These are phyloP conservation scores for Lasioglossum villosulum DNA, from an alignment of 2,888 invertebrate genomes.

Conservation along the genomic window DNA sequence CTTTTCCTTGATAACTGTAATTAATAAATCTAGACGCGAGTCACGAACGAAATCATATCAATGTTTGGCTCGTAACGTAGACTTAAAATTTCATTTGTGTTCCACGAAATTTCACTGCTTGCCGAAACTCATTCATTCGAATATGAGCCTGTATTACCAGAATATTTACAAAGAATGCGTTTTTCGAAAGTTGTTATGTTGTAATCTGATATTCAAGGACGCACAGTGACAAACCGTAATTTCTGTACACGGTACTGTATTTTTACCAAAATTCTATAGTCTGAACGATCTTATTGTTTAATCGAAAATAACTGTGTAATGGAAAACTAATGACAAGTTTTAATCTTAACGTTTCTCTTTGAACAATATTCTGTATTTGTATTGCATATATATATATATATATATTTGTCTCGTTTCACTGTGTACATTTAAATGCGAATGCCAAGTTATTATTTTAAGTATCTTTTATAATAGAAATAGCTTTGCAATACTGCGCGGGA, in stretches of 20 bases:
- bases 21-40: slow-evolving; percentile 41
- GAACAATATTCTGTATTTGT: neutral
- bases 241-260: slow-evolving; percentile 34
- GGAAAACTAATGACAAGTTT: neutral
- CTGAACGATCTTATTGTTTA: neutral
- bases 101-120: slow-evolving; percentile 10
- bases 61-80: slow-evolving; percentile 49
- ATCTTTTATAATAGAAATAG: neutral
- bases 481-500: neutral
- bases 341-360: neutral
- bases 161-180: neutral
- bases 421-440: neutral
- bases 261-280: slow-evolving; percentile 10
- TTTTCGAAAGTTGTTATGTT: slow-evolving; percentile 28
- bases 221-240: slow-evolving; percentile 69
- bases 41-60: slow-evolving; percentile 45
- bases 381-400: neutral
- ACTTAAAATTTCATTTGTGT: slow-evolving; percentile 30
- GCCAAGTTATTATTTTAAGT: neutral
- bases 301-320: neutral
- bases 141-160: neutral
- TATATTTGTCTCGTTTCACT: neutral
- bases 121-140: neutral
- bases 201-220: slow-evolving; percentile 74
- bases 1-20: slow-evolving; percentile 37